A percentile compares a stretch with the other conserved stretches of the same genome.
Evolutionary conservation across 2,113 vertebrate species (phyloP).

Genomic region (Chlorodrepanis virens): DNA sequence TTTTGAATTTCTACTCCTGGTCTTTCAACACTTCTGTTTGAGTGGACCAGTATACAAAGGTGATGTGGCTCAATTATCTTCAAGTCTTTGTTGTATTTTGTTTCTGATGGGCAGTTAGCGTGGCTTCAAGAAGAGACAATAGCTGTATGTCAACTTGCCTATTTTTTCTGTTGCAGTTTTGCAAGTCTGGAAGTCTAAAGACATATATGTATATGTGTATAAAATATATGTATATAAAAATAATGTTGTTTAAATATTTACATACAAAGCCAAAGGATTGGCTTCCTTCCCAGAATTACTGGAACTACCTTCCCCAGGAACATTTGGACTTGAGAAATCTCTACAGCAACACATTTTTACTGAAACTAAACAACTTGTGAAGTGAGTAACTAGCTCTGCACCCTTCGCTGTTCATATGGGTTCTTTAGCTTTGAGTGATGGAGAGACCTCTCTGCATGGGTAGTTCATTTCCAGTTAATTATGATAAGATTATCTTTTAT

Average conservation of each 20-base stretch:
- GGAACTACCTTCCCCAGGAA: conserved; percentile 80
- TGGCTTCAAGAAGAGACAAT: neutral
- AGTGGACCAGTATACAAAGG: neutral
- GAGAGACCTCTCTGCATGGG: neutral
- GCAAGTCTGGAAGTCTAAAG: conserved; percentile 43
- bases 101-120: neutral
- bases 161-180: conserved; percentile 25
- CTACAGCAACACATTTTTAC: conserved; percentile 67
- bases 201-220: conserved; percentile 50
- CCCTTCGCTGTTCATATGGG: conserved; percentile 13
- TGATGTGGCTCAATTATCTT: neutral
- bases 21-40: neutral
- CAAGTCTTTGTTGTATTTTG: neutral
- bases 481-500: neutral
- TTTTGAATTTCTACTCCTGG: neutral
- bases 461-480: neutral
- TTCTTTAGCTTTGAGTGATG: neutral
- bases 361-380: conserved; percentile 71
- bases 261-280: conserved; percentile 75
- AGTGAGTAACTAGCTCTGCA: conserved; percentile 51
- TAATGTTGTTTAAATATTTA: conserved; percentile 83
- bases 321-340: conserved; percentile 81
- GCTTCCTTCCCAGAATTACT: conserved; percentile 81
- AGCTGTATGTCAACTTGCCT: neutral
- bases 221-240: conserved; percentile 65